Percentiles rank a stretch among this genome's conserved stretches.
phyloP scores from a whole-genome alignment of 2,113 vertebrate species.

The Potamarius usumacintae region DNA sequence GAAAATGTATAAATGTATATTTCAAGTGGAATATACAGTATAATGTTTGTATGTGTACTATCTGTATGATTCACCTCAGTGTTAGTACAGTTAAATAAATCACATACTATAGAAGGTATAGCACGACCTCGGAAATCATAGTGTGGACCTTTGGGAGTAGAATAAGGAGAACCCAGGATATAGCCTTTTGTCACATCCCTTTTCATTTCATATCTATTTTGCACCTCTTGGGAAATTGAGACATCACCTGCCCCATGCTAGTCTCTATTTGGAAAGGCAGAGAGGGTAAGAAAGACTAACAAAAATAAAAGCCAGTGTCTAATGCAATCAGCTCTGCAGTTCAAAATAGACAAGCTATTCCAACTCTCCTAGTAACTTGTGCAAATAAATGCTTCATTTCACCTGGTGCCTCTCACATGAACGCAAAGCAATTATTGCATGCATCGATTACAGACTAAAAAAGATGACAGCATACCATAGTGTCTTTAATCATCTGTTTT shows the following conservation, averaged over 20 bases:
- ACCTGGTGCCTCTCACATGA: slow-evolving; percentile 30
- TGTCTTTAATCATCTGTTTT: slow-evolving; percentile 19
- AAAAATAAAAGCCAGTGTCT: slow-evolving; percentile 47
- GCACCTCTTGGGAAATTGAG: slow-evolving; percentile 32
- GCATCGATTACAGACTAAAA: slow-evolving; percentile 37
- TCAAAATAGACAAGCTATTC: slow-evolving; percentile 39
- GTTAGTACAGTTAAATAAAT: not conserved
- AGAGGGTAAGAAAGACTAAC: slow-evolving; percentile 33
- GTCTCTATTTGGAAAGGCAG: slow-evolving; percentile 35
- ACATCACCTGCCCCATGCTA: slow-evolving; percentile 27
- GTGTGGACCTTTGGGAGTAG: not conserved
- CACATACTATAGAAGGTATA: not conserved
- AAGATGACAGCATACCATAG: slow-evolving; percentile 5
- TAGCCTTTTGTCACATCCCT: slow-evolving; percentile 5
- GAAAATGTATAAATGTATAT: not conserved
- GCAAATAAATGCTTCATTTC: slow-evolving; percentile 48
- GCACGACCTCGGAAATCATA: not conserved
- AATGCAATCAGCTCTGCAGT: slow-evolving; percentile 44
- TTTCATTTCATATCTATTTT: slow-evolving; percentile 24
- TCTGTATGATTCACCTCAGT: not conserved
- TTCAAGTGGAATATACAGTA: not conserved
- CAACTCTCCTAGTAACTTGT: slow-evolving; percentile 34
- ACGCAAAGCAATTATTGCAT: slow-evolving; percentile 33
- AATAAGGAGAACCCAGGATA: not conserved
- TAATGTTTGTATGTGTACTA: not conserved